A percentile compares a stretch with the other conserved stretches of the same genome.
phyloP scores from a whole-genome alignment of 2,888 invertebrate species.

The Tridacna gigas region DNA sequence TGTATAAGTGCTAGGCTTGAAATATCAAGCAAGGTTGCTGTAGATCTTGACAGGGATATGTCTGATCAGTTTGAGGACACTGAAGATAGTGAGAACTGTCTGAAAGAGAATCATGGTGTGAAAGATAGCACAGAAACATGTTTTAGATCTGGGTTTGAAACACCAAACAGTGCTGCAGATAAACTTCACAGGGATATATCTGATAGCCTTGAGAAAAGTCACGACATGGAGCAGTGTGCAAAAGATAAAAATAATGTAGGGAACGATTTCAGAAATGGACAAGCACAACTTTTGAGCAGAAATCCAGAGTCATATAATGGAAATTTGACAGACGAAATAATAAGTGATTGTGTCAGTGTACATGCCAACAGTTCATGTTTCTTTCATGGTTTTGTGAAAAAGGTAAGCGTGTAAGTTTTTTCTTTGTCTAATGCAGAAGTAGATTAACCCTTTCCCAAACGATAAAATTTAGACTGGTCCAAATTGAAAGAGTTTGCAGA shows the following conservation, averaged over 20 bases:
- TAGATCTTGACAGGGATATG: neutral
- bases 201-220: neutral
- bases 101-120: too few species aligned
- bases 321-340: neutral
- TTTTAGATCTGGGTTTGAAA: neutral
- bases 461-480: neutral
- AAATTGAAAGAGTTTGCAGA: neutral
- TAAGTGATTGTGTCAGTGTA: neutral
- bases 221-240: neutral
- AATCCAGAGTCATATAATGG: neutral
- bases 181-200: neutral
- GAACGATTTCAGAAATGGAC: neutral
- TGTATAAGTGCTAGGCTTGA: neutral
- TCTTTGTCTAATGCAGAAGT: too few species aligned
- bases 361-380: neutral
- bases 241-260: neutral
- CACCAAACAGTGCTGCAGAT: neutral
- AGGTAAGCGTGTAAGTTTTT: neutral
- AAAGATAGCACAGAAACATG: too few species aligned
- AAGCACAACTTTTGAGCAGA: too few species aligned
- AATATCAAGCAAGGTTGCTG: neutral
- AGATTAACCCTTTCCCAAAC: too few species aligned
- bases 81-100: neutral
- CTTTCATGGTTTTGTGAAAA: neutral
- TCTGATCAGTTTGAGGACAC: neutral